Conservation (phyloP, 2,113 vertebrate genomes). For the Rattus norvegicus region DNA sequence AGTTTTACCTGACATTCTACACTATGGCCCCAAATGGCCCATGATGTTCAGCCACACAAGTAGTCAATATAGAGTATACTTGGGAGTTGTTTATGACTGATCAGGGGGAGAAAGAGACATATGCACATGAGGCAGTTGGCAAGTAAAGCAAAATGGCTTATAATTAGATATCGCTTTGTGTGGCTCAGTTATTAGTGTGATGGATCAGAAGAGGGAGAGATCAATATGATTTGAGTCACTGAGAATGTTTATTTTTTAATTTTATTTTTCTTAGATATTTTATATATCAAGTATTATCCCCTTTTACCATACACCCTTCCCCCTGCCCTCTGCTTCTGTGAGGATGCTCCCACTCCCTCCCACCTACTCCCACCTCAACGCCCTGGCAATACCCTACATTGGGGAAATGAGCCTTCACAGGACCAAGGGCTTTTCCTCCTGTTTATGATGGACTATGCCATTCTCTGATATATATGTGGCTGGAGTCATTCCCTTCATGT, state of each 20-base stretch:
- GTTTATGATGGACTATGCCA: too few relatives aligned
- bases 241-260: background rate
- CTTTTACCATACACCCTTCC: too few relatives aligned
- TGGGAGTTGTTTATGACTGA: conserved; percentile 9
- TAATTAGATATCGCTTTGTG: conserved; percentile 59
- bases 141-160: conserved; percentile 53
- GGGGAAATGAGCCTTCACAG: too few relatives aligned
- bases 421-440: too few relatives aligned
- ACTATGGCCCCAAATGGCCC: background rate
- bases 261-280: too few relatives aligned
- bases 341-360: too few relatives aligned
- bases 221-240: conserved; percentile 42
- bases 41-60: background rate
- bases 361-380: too few relatives aligned
- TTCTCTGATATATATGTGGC: too few relatives aligned
- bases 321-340: too few relatives aligned
- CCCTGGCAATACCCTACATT: too few relatives aligned
- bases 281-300: too few relatives aligned
- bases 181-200: conserved; percentile 35
- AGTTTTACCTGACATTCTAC: background rate
- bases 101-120: background rate
- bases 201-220: conserved; percentile 29
- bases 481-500: too few relatives aligned
- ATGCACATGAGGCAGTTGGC: background rate
- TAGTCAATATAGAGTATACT: background rate